Evolutionary conservation across 2,113 vertebrate species (phyloP), one percentile per base, ranked within the genome.

Genomic region (Anoura caudifer): DNA sequence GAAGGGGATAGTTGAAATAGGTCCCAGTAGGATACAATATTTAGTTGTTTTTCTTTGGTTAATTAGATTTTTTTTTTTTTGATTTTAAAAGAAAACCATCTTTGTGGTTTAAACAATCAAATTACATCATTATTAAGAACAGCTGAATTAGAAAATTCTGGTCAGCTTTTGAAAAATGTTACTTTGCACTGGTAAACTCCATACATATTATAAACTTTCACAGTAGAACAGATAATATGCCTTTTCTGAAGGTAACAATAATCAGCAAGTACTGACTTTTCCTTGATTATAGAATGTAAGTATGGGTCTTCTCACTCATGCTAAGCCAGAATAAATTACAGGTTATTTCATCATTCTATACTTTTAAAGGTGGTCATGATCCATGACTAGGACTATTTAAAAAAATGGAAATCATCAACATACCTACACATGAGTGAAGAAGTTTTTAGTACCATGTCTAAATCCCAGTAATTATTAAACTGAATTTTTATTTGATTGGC

Each of bases 241-340:
- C 17, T 96, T 95, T 89, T 90, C 14, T 83, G 50, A 94, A 94
- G 61, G 59, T 11, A 50, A 92, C 45, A 91, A 72, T 41, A 83
- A 95, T 31, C 14, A 89, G n/a, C 26, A 79, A 91, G 7, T 7
- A 43, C 2, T 4, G 6, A 76, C 3, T 86, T 56, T 83, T 38
- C 36, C 22, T 94, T 43, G 41, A 79, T 61, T 72, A 69, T 69
- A 69, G 26, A 61, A 56, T 82, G 81, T 28, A 85, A 92, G 72
- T 8, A 20, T 91, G 16, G 31, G 4, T 73, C 65, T 91, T 90
- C 41, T 87, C 26, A 54, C 22, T 91, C 61, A 76, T 36, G 0
- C 61, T 86, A 28, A 36, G 22, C 7, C 33, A 84, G n/a, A 56
- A 54, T 92, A 28, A 96, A 80, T 67, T 70, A 67, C 16, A 87